Base-by-base conservation (phyloP, 2,113 vertebrate genomes). In the Hipposideros armiger region DNA sequence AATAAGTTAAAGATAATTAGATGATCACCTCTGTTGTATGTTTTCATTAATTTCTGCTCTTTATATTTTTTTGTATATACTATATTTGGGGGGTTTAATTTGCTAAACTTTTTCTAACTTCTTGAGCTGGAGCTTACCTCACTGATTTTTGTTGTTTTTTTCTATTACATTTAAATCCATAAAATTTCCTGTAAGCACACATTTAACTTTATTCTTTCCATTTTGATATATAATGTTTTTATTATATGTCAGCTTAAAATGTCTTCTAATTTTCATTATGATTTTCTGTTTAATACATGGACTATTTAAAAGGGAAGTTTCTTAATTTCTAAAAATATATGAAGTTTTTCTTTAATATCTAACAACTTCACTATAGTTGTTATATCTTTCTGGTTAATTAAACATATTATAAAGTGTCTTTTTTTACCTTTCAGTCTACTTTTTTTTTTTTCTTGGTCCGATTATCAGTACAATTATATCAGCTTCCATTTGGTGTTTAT, bases 1-100 rank as follows among this genome's bases (percentile, higher is more conserved):
- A 56, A 24, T 96, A 42, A 74, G 4, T 84, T 84, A n/a, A 73
- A 64, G 64, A 91, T 54, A 47, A 73, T 52, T 66, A 60, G 15
- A 84, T 93, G 47, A 73, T 60, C 16, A 40, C 40, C 3, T 58
- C 62, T 76, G 15, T 93, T 74, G 11, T 22, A 26, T 67, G 36
- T 78, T 77, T 89, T 93, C 45, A 40, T 77, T 70, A 45, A 93
- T 84, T 89, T 93, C 42, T 95, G 54, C 36, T 95, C 30, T 92
- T 87, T 81, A 40, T 67, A 16, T 70, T 62, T 84, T 24, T 93
- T 92, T 93, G 19, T 56, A 30, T 54, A 13, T 47, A 16, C 20
- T 94, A 2, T 88, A 16, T 91, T 85, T 7, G 62, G 90, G 77
- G 62, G 10, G 16, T 83, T 88, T 94, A 81, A 66, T 69, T 72